Percentiles rank a stretch among this genome's conserved stretches.
Conservation (phyloP, 2,888 invertebrate species). For the Acleris sparsana region DNA sequence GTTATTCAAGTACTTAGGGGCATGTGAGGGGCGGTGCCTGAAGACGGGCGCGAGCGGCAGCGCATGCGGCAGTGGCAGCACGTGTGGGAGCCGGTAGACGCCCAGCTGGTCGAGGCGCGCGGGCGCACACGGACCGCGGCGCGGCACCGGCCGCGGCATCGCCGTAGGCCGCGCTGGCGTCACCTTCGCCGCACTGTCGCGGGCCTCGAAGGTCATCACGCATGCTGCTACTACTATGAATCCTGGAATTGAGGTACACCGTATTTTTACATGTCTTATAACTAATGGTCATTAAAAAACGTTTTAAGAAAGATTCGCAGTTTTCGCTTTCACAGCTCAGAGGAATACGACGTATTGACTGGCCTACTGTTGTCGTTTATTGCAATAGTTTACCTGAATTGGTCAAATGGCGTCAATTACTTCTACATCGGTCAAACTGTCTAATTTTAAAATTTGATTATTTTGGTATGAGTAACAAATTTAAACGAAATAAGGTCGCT, state of each 20-base stretch:
- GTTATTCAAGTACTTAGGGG: constrained; percentile 60
- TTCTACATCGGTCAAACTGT: no score
- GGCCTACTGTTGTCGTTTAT: no score
- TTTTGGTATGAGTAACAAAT: no score
- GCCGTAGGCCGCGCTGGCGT: constrained; percentile 88
- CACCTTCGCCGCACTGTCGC: constrained; percentile 95
- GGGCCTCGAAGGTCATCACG: constrained; percentile 99
- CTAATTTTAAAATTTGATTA: no score
- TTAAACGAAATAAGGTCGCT: no score
- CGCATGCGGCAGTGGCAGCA: constrained; percentile 70
- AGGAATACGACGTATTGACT: no score
- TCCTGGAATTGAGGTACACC: constrained; percentile 73
- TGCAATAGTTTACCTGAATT: no score
- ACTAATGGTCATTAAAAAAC: not conserved
- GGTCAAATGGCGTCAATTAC: no score
- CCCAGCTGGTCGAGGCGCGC: constrained; percentile 87
- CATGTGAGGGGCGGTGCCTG: constrained; percentile 67
- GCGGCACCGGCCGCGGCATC: constrained; percentile 78
- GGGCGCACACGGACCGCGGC: constrained; percentile 76
- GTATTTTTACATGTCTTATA: no score
- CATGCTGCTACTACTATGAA: constrained; percentile 98
- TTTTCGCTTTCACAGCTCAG: no score
- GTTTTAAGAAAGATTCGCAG: not conserved
- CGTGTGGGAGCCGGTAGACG: constrained; percentile 85
- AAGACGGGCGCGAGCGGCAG: constrained; percentile 74